A percentile compares a stretch with the other conserved stretches of the same genome.
phyloP scores from a whole-genome alignment of 92 coral and sea anemone genomes.

The Hydrozoanthus gracilis region DNA sequence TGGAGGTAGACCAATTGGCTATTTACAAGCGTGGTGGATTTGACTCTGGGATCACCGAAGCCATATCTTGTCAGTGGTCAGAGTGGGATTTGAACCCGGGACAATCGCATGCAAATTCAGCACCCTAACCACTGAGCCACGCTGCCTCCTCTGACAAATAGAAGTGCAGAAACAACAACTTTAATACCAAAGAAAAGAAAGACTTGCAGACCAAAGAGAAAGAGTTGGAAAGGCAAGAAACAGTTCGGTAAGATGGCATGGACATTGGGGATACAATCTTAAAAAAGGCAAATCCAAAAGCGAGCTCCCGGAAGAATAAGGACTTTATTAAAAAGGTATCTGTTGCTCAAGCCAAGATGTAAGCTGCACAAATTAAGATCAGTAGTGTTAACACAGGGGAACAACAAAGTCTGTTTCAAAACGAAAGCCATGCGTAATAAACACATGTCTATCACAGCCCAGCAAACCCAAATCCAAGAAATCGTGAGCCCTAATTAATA shows the following conservation, averaged over 20 bases:
- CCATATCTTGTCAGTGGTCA: too few species aligned
- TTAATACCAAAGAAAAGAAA: slow-evolving; percentile 45
- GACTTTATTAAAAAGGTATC: slow-evolving; percentile 8
- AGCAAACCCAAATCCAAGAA: slow-evolving; percentile 36
- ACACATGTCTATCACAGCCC: slow-evolving; percentile 36
- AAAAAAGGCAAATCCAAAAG: slow-evolving; percentile 3
- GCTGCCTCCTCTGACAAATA: background rate
- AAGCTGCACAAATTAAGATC: background rate
- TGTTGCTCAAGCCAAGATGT: slow-evolving; percentile 19
- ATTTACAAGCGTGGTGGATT: too few species aligned
- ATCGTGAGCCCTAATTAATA: background rate
- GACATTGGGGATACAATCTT: slow-evolving; percentile 24
- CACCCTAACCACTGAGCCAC: too few species aligned
- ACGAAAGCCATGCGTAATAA: slow-evolving; percentile 33
- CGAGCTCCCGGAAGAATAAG: background rate
- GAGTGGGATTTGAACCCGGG: too few species aligned
- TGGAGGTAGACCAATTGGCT: too few species aligned
- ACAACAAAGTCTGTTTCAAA: background rate
- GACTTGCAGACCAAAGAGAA: slow-evolving; percentile 50
- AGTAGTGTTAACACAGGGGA: slow-evolving; percentile 27
- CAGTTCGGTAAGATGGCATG: slow-evolving; percentile 41
- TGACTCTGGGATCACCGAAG: too few species aligned
- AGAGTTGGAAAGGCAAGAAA: slow-evolving; percentile 50
- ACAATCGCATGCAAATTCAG: too few species aligned
- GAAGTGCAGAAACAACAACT: slow-evolving; percentile 35